Conservation (phyloP, 2,797 vertebrate genomes). For the Cynodonichthys magdalenae region DNA sequence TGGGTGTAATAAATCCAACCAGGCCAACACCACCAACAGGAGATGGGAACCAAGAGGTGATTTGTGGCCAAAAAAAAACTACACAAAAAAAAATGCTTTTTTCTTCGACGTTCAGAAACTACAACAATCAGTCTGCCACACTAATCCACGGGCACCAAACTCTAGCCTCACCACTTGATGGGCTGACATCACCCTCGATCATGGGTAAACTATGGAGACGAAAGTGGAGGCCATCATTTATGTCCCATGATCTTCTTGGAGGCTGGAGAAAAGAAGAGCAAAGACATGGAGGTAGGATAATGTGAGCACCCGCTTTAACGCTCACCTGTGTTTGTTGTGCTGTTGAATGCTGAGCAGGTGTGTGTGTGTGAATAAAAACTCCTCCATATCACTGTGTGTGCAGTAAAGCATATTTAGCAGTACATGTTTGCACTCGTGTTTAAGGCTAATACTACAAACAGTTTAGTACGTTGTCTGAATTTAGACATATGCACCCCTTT, state of each 20-base stretch:
- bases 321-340: constrained; percentile 27
- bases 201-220: constrained; percentile 72
- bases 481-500: constrained; percentile 34
- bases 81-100: constrained; percentile 67
- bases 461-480: constrained; percentile 29
- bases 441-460: constrained; percentile 27
- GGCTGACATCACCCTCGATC: constrained; percentile 76
- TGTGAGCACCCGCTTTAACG: constrained; percentile 58
- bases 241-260: constrained; percentile 70
- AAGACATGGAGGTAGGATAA: constrained; percentile 59
- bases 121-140: constrained; percentile 61
- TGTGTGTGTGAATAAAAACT: background rate
- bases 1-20: constrained; percentile 71
- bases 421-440: constrained; percentile 18
- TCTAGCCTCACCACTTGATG: constrained; percentile 52
- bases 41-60: constrained; percentile 53
- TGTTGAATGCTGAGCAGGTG: constrained; percentile 35
- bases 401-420: background rate
- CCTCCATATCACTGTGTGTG: constrained; percentile 1
- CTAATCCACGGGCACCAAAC: constrained; percentile 66
- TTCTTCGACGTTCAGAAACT: constrained; percentile 68
- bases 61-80: constrained; percentile 74
- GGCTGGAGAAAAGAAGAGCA: constrained; percentile 39
- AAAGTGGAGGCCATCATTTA: constrained; percentile 66
- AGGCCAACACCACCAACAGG: constrained; percentile 42